Evolutionary conservation across 2,113 vertebrate genomes (phyloP), one percentile per base, ranked within the genome.

Genomic region (Riparia riparia): DNA sequence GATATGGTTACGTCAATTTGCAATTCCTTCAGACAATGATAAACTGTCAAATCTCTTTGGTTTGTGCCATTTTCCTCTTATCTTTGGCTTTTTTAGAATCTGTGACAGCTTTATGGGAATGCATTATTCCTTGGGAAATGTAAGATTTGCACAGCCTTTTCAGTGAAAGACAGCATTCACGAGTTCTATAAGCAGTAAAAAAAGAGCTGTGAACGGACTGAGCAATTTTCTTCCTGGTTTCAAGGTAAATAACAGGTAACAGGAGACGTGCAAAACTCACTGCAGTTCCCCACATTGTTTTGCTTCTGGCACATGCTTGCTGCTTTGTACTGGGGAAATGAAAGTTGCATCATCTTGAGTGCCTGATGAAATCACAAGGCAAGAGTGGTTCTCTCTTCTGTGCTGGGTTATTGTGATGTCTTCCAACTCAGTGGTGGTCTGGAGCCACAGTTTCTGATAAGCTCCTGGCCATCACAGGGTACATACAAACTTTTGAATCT

Each of bases 111-210:
- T 90, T 89, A 77, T 44, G 37, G 28, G 61, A 87, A 85, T 41
- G 21, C 49, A 87, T 82, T 78, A 84, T 65, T 93, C 49, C 80
- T 74, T 42, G 12, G 73, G 42, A 84, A 91, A 85, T 82, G 18
- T 82, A 85, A 93, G 42, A 79, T 81, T 70, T 94, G 60, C 69
- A 50, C 15, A 64, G 45, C 7, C 25, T 91, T 93, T 96, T 50
- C 84, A 72, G 47, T 17, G 57, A 85, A 68, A 95, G 44, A 9
- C 32, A 47, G 24, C 57, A 56, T 57, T 93, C 78, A 57, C 1
- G 2, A 39, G 24, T 68, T 86, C 68, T 42, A 44, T 25, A 37
- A 74, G 76, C 47, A 68, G n/a, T 26, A 44, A 86, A 80, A 82
- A 76, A 77, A 22, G 56, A 37, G 28, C 14, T 51, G 18, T 49